Percentiles rank a stretch among this genome's conserved stretches.
These are phyloP conservation scores for Potorous gilbertii DNA, from an alignment of 2,797 vertebrate genomes.

Conservation along the genomic window DNA sequence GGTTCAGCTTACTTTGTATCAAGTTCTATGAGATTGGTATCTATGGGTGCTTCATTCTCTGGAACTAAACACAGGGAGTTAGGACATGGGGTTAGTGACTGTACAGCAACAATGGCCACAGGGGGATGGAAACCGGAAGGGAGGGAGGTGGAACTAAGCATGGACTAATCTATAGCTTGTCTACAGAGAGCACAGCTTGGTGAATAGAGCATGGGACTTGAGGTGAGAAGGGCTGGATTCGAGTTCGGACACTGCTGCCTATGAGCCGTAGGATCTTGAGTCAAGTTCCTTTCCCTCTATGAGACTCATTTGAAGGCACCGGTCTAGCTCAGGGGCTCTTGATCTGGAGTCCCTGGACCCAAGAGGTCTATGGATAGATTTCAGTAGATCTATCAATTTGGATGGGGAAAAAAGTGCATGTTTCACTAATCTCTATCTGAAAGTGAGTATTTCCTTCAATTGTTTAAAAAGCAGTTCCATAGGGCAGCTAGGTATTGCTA, in stretches of 20 bases:
- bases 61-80: constrained; percentile 86
- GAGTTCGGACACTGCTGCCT: neutral
- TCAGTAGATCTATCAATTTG: neutral
- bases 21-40: constrained; percentile 97
- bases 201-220: neutral
- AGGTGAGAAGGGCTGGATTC: neutral
- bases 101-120: neutral
- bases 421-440: neutral
- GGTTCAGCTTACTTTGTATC: constrained; percentile 93
- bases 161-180: neutral
- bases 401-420: neutral
- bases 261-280: neutral
- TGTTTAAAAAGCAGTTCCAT: neutral
- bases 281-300: neutral
- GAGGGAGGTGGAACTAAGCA: neutral
- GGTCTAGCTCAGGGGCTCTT: neutral
- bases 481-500: too few species aligned
- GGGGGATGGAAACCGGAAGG: neutral
- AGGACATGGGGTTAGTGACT: constrained; percentile 53
- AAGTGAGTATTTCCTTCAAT: neutral
- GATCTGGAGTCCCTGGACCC: neutral
- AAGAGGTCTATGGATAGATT: neutral
- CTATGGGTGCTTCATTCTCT: constrained; percentile 91
- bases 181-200: neutral
- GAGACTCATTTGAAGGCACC: neutral